A percentile compares a stretch with the other conserved stretches of the same genome.
These are phyloP conservation scores for Dryococelus australis DNA, from an alignment of 2,888 invertebrate species.

Conservation along the genomic window DNA sequence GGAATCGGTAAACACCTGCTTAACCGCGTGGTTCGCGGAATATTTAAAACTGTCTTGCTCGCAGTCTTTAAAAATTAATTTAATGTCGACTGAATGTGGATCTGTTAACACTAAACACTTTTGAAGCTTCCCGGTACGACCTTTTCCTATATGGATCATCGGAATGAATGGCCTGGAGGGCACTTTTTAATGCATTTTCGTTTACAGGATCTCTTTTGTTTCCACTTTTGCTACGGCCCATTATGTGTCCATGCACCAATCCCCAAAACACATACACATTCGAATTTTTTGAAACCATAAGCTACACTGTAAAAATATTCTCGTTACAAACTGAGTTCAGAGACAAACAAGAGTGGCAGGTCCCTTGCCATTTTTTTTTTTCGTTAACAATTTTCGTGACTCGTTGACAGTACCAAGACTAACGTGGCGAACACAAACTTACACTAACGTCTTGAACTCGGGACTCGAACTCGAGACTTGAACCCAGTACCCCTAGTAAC, in stretches of 20 bases:
- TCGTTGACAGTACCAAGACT: no score
- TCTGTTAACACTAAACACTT: background rate
- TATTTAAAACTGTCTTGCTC: background rate
- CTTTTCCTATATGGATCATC: background rate
- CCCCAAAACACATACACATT: no score
- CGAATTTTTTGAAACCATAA: background rate
- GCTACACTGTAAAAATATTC: no score
- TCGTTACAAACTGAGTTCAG: no score
- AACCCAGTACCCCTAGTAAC: no score
- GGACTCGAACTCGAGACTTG: no score
- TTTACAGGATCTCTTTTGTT: background rate
- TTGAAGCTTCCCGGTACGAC: conserved; percentile 11
- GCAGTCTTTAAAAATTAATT: background rate
- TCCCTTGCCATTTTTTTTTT: no score
- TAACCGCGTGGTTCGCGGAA: background rate
- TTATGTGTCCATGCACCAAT: background rate
- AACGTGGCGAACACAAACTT: no score
- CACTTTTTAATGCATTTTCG: conserved; percentile 3
- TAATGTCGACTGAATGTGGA: background rate
- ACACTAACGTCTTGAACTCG: no score
- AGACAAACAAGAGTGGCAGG: no score
- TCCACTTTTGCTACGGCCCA: background rate
- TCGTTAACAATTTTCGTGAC: no score
- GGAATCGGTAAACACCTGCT: background rate
- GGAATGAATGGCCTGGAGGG: background rate